Evolutionary conservation across 2,113 vertebrate species (phyloP).

Genomic region (Rhizomys pruinosus): DNA sequence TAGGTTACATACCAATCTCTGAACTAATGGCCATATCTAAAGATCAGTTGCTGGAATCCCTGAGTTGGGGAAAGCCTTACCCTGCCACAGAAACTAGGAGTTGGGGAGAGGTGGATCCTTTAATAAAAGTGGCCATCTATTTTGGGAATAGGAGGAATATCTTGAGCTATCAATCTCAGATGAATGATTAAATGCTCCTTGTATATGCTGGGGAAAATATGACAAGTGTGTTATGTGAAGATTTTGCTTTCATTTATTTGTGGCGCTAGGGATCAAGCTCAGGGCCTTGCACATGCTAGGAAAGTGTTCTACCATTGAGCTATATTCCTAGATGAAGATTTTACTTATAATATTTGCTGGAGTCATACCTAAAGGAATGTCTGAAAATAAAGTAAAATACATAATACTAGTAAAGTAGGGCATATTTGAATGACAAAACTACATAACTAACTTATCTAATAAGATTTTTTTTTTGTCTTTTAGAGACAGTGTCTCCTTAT

Average conservation of each 20-base stretch:
- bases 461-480: neutral
- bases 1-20: neutral
- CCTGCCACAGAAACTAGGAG: neutral
- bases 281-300: neutral
- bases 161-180: neutral
- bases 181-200: neutral
- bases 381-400: neutral
- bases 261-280: neutral
- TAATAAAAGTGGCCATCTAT: neutral
- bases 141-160: neutral
- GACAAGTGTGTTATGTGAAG: neutral
- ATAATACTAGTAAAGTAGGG: neutral
- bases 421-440: neutral
- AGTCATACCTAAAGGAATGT: neutral
- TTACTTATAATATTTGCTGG: neutral
- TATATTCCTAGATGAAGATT: neutral
- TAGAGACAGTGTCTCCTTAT: too few relatives aligned
- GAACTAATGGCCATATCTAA: neutral
- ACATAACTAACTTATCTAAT: neutral
- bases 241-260: conserved; percentile 2
- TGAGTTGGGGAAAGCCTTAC: neutral
- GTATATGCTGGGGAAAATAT: neutral
- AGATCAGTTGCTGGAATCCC: neutral
- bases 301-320: neutral
- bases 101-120: neutral